These are phyloP conservation scores for Craniophora ligustri DNA, from an alignment of 2,888 invertebrate genomes.

Conservation along the genomic window DNA sequence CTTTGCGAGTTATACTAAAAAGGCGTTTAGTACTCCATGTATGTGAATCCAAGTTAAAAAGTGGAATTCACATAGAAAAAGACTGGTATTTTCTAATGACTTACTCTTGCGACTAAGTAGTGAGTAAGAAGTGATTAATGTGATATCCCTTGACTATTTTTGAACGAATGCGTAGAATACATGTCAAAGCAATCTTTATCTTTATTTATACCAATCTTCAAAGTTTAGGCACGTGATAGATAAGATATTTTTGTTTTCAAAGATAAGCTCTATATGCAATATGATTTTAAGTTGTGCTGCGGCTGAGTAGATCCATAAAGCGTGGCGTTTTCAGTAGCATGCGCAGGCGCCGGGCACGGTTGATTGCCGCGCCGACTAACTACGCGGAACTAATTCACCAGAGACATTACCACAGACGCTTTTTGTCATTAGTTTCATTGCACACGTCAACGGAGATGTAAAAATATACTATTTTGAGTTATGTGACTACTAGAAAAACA, in stretches of 20 bases:
- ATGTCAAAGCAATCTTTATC: too few species aligned
- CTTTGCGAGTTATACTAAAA: constrained; percentile 45
- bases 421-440: constrained; percentile 69
- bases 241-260: constrained; percentile 7
- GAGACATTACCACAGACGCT: constrained; percentile 69
- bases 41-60: constrained; percentile 33
- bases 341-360: constrained; percentile 73
- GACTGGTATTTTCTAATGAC: constrained; percentile 43
- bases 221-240: too few species aligned
- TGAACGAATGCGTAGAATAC: constrained; percentile 18
- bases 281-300: background rate
- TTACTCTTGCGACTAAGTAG: constrained; percentile 17
- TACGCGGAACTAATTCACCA: constrained; percentile 83
- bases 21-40: constrained; percentile 42
- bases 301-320: constrained; percentile 2
- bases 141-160: constrained; percentile 8
- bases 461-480: constrained; percentile 62
- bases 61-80: constrained; percentile 33
- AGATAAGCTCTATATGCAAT: background rate
- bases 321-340: constrained; percentile 37
- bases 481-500: constrained; percentile 47
- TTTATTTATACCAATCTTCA: too few species aligned
- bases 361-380: constrained; percentile 75
- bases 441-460: constrained; percentile 67
- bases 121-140: constrained; percentile 27